Evolutionary conservation across 1,140 invertebrate genomes (phyloP), one percentile per base, ranked within the genome.

Genomic region (Nixonia krombeini): DNA sequence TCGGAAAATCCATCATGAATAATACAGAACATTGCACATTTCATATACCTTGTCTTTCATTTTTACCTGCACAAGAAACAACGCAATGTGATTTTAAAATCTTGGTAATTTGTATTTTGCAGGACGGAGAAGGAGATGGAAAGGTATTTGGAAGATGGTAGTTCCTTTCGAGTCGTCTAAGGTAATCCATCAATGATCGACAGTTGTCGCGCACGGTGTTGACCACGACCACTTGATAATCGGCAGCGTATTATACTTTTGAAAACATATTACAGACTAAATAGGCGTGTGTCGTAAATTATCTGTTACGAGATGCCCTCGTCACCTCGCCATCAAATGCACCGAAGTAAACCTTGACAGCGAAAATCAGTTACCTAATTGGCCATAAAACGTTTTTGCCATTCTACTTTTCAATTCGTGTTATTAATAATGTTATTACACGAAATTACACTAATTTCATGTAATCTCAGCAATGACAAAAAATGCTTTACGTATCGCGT

Each of bases 271-370:
- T 31, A 26, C 23, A 9, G 44, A 15, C 2, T 28, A 56, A 46
- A 2, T 55, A 55, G 16, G 28, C 21, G 41, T 41, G 41, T 41
- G 18, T 29, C 15, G 28, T 67, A 49, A 67, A 62, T 67, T 50
- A 53, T 42, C 9, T 37, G 5, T 10, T 13, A 31, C n/a, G 46
- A 62, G 61, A 68, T 63, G 63, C 59, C 25, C 42, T 13, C 12
- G 8, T 37, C 21, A 17, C 56, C 40, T 38, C 41, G 23, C 57
- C 51, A 69, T 2, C 13, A 13, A 18, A 45, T 33, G 25, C 37
- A 38, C 38, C 42, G 35, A 42, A 10, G 29, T n/a, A 15, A 42
- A 58, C 59, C 65, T 69, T 69, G 65, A 29, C 65, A 69, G 40
- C 23, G 40, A 42, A 42, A 42, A 12, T 42, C 18, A 42, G n/a